Percentiles rank a stretch among this genome's conserved stretches.
phyloP scores from a whole-genome alignment of 1,140 invertebrate genomes.

The Mamestra configurata region DNA sequence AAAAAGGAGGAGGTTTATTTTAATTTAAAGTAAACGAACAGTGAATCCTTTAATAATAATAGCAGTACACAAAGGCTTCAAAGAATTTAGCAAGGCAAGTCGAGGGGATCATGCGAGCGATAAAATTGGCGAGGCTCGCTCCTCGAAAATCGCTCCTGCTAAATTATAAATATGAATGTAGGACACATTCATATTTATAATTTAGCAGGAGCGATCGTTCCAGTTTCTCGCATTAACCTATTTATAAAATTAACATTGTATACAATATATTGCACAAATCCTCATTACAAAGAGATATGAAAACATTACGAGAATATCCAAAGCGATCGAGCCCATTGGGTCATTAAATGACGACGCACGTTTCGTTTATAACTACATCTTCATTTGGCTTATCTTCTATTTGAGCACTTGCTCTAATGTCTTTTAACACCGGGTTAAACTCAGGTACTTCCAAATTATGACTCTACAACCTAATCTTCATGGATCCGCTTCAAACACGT shows the following conservation, averaged over 20 bases:
- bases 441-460: conserved; percentile 21
- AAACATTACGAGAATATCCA: not conserved
- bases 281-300: not conserved
- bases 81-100: conserved; percentile 54
- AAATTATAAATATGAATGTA: too few relatives aligned
- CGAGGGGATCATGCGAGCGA: conserved; percentile 22
- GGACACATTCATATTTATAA: conserved; percentile 64
- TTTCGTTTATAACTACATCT: conserved; percentile 3
- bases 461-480: conserved; percentile 16
- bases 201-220: conserved; percentile 60
- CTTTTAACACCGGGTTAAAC: conserved; percentile 16
- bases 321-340: not conserved
- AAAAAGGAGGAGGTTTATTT: too few relatives aligned
- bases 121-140: conserved; percentile 56
- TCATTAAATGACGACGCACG: not conserved
- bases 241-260: conserved; percentile 37
- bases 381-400: conserved; percentile 14
- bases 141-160: too few relatives aligned
- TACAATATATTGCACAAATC: not conserved
- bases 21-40: not conserved
- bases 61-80: conserved; percentile 35
- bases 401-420: conserved; percentile 28
- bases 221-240: conserved; percentile 48
- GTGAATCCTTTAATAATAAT: conserved; percentile 31
- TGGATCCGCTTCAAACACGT: conserved; percentile 15